These are phyloP conservation scores for Pristionchus fissidentatus DNA, from an alignment of 2,888 invertebrate species.

Conservation along the genomic window DNA sequence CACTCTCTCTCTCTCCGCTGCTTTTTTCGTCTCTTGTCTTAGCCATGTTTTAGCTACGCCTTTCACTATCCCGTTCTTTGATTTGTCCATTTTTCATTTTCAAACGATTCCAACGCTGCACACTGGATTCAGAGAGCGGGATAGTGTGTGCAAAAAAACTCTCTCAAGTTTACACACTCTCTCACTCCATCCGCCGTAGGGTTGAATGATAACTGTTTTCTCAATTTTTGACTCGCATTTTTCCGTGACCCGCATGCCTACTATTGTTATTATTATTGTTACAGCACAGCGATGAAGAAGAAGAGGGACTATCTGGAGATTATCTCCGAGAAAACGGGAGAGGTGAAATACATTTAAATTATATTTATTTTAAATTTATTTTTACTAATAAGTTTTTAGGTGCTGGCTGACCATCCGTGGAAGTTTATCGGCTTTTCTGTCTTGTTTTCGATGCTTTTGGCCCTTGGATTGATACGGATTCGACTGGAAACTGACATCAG, in stretches of 20 bases:
- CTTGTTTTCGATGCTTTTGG: constrained; percentile 51
- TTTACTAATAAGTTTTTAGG: neutral
- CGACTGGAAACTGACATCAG: constrained; percentile 70
- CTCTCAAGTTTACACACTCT: no score
- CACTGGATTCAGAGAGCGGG: no score
- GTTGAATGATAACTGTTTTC: no score
- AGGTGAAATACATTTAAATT: neutral
- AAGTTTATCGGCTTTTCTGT: constrained; percentile 11
- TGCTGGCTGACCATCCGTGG: constrained; percentile 33
- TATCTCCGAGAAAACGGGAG: constrained; percentile 32
- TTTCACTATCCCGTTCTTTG: no score
- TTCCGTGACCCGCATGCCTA: no score
- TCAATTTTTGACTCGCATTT: no score
- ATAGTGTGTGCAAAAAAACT: no score
- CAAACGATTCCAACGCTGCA: no score
- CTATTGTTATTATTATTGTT: neutral
- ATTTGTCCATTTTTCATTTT: no score
- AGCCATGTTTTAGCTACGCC: no score
- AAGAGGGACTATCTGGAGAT: constrained; percentile 33
- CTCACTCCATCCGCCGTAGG: no score
- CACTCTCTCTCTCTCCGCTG: neutral
- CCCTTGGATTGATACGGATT: constrained; percentile 62
- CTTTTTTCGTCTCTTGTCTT: constrained; percentile 23
- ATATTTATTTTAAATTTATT: neutral
- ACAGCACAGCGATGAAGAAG: constrained; percentile 9